Percentiles rank a stretch among this genome's conserved stretches.
Evolutionary conservation across 2,113 vertebrate species (phyloP).

Genomic region (Salvelinus sp.): DNA sequence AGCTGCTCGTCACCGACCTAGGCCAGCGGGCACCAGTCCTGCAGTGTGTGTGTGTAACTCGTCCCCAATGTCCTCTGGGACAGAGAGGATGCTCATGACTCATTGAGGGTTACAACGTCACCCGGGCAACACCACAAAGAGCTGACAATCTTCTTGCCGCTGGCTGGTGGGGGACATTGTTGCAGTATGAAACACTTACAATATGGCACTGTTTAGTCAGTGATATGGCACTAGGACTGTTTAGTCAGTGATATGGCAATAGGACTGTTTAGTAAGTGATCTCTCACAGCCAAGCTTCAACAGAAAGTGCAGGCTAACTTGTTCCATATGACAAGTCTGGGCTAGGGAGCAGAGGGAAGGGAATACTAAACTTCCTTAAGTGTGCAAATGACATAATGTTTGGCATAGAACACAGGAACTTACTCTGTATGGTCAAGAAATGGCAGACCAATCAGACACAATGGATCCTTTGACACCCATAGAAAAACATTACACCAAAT

Average conservation of each 20-base stretch:
- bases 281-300: background rate
- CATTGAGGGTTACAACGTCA: too few species aligned
- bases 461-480: conserved; percentile 3
- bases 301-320: background rate
- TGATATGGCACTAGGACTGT: background rate
- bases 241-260: too few species aligned
- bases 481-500: background rate
- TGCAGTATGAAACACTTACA: background rate
- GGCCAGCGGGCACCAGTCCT: background rate
- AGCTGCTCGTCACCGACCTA: conserved; percentile 40
- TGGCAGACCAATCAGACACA: background rate
- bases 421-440: background rate
- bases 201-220: too few species aligned
- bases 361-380: background rate
- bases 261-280: too few species aligned
- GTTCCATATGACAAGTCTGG: conserved; percentile 6
- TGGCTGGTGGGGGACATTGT: background rate
- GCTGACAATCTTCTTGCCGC: background rate
- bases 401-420: background rate
- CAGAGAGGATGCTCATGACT: background rate
- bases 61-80: background rate
- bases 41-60: background rate
- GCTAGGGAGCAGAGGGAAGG: background rate
- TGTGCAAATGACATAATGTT: background rate
- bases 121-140: background rate